Conservation (phyloP, 2,113 vertebrate genomes). For the Thalassoma bifasciatum region DNA sequence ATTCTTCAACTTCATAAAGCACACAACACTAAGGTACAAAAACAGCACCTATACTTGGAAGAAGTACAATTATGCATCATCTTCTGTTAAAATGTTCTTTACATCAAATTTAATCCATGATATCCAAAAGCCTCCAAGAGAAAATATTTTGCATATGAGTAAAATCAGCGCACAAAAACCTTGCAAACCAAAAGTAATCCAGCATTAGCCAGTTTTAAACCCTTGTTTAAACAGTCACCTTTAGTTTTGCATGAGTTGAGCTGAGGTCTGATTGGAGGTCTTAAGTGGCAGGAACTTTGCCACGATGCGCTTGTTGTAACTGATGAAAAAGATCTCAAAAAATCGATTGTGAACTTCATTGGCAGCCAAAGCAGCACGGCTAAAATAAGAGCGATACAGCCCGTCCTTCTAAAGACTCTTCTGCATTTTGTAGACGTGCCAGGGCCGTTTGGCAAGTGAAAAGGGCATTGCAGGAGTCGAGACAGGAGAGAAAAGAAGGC, state of each 20-base stretch:
- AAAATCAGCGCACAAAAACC: no score
- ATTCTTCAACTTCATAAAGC: neutral
- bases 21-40: no score
- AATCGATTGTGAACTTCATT: neutral
- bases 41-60: no score
- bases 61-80: no score
- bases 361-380: neutral
- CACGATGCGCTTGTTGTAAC: neutral
- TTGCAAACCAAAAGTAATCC: no score
- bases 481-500: neutral
- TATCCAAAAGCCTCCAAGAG: no score
- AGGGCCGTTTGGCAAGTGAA: neutral
- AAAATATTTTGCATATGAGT: no score
- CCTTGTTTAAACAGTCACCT: neutral
- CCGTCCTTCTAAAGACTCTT: neutral
- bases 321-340: neutral
- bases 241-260: neutral
- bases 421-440: neutral
- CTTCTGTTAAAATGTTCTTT: no score
- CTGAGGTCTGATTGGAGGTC: neutral
- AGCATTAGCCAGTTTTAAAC: neutral
- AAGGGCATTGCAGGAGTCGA: neutral
- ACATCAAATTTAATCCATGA: no score
- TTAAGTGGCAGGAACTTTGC: neutral
- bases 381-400: neutral